phyloP scores from a whole-genome alignment of 2,888 invertebrate species.

The Agonopterix subpropinquella region DNA sequence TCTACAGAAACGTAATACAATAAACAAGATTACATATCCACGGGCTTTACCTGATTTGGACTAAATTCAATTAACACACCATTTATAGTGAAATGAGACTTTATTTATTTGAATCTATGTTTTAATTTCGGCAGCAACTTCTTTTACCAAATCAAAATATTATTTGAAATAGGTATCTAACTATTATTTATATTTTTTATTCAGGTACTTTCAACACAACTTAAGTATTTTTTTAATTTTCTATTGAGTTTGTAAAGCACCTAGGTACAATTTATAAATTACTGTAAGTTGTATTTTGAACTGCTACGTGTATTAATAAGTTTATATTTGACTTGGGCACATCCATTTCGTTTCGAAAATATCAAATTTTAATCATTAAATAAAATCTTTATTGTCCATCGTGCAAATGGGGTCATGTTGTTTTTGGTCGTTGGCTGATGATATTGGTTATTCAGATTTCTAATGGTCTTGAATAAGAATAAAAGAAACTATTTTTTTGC shows the following conservation, averaged over 20 bases:
- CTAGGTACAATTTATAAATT: slow-evolving; percentile 57
- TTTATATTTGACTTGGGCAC: slow-evolving; percentile 7
- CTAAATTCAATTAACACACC: no score
- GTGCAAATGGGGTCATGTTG: no score
- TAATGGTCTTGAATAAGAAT: no score
- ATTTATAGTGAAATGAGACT: not conserved
- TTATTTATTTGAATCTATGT: slow-evolving; percentile 11
- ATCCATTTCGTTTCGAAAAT: no score
- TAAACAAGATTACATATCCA: no score
- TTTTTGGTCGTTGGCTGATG: no score
- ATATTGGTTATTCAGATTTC: no score
- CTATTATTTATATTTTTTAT: not conserved
- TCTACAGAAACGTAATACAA: no score
- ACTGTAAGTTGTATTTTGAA: slow-evolving; percentile 25
- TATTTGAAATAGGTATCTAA: not conserved
- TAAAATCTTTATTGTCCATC: no score
- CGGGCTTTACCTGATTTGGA: no score
- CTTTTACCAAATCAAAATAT: not conserved
- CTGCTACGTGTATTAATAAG: slow-evolving; percentile 21
- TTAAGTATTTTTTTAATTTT: not conserved
- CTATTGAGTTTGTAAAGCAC: slow-evolving; percentile 31
- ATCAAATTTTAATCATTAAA: no score
- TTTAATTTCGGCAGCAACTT: slow-evolving; percentile 1
- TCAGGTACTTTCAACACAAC: not conserved
- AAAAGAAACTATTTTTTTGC: slow-evolving; percentile 12